Percentiles rank a stretch among this genome's conserved stretches.
Evolutionary conservation across 2,113 vertebrate species (phyloP).

Genomic region (Heterotilapia buettikoferi): DNA sequence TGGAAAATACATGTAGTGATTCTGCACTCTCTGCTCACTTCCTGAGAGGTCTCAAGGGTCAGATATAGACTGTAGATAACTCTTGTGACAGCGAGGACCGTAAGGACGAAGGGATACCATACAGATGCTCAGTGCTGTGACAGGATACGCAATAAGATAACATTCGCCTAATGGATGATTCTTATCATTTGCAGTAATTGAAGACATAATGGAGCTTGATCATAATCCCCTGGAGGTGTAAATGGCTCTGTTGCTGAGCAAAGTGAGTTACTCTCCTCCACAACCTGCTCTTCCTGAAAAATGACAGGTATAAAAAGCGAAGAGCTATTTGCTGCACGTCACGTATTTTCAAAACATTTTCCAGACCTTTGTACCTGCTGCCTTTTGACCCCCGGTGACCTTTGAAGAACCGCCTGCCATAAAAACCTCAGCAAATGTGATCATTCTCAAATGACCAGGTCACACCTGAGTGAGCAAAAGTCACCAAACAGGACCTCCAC

Average conservation of each 20-base stretch:
- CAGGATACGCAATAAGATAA: constrained; percentile 38
- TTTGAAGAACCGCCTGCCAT: neutral
- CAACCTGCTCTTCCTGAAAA: neutral
- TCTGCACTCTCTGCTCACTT: constrained; percentile 2
- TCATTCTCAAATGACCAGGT: constrained; percentile 25
- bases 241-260: constrained; percentile 39
- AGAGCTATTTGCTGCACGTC: neutral
- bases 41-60: constrained; percentile 30
- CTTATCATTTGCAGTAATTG: constrained; percentile 44
- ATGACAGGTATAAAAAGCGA: constrained; percentile 9
- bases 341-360: neutral
- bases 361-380: constrained; percentile 1
- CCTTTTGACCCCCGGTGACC: neutral
- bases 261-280: neutral
- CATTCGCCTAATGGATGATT: constrained; percentile 39
- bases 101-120: neutral
- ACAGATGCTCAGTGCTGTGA: neutral
- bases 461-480: constrained; percentile 38
- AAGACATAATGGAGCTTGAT: constrained; percentile 41
- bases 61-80: constrained; percentile 27
- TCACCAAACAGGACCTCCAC: constrained; percentile 37
- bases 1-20: constrained; percentile 34
- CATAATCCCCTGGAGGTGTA: constrained; percentile 39
- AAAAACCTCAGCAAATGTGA: constrained; percentile 2
- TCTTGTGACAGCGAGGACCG: neutral